Evolutionary conservation across 92 coral and sea anemone genomes (phyloP).

Genomic region (Parazoanthus swiftii): DNA sequence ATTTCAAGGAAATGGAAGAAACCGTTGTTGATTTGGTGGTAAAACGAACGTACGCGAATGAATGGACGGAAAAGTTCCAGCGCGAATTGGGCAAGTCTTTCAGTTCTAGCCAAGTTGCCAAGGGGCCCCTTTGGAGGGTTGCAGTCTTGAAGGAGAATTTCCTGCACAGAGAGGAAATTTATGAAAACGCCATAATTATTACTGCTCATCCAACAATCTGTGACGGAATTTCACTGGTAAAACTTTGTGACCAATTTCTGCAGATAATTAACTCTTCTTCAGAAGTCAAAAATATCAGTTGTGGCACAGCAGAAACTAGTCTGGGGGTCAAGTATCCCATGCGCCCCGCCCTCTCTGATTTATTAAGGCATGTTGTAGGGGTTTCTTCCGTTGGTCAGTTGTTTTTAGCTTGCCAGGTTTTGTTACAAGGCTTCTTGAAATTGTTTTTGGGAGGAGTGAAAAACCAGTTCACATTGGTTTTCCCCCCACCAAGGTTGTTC

Average conservation of each 20-base stretch:
- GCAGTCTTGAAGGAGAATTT: constrained; percentile 62
- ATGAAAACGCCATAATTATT: constrained; percentile 67
- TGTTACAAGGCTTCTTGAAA: constrained; percentile 11
- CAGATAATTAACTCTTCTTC: constrained; percentile 46
- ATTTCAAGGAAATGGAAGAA: constrained; percentile 35
- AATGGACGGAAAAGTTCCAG: constrained; percentile 38
- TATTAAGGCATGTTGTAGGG: constrained; percentile 50
- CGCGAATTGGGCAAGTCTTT: constrained; percentile 37
- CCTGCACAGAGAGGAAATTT: constrained; percentile 56
- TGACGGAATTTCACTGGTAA: constrained; percentile 62
- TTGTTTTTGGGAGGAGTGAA: constrained; percentile 49
- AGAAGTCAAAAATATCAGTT: background rate
- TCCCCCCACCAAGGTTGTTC: constrained; percentile 61
- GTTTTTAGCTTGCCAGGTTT: constrained; percentile 28
- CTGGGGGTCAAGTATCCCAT: constrained; percentile 27
- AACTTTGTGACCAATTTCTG: constrained; percentile 68
- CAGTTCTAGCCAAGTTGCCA: constrained; percentile 10
- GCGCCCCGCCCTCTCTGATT: constrained; percentile 48
- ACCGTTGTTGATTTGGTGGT: constrained; percentile 1
- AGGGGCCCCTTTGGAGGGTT: constrained; percentile 34
- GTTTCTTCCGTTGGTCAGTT: constrained; percentile 38
- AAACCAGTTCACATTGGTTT: constrained; percentile 61
- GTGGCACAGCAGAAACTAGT: background rate
- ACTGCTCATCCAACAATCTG: constrained; percentile 64
- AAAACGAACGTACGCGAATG: constrained; percentile 27